Percentiles rank a stretch among this genome's conserved stretches.
Evolutionary conservation across 2,797 vertebrate genomes (phyloP).

Genomic region (Anguilla megastoma): DNA sequence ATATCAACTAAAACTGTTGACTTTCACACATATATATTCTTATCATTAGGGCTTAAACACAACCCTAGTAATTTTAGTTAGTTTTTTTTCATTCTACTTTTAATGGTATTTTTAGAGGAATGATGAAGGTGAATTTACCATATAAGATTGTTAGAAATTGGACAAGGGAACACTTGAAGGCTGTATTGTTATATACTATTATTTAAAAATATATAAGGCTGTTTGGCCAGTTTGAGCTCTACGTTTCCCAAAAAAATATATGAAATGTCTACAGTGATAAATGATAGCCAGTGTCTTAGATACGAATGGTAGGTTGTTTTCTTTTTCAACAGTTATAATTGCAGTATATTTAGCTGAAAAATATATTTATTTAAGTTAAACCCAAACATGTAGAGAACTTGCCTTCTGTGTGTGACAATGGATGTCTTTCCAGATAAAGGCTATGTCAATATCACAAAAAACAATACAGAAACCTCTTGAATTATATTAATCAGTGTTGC

Average conservation of each 20-base stretch:
- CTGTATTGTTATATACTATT: neutral
- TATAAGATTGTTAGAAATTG: neutral
- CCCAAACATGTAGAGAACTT: neutral
- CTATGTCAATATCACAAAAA: neutral
- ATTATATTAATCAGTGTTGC: neutral
- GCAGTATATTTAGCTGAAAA: neutral
- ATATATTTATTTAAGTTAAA: neutral
- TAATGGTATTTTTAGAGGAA: neutral
- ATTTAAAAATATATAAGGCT: neutral
- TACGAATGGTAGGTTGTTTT: neutral
- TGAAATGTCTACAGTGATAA: neutral
- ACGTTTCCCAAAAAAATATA: neutral
- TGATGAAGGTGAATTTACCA: neutral
- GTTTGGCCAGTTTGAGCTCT: neutral
- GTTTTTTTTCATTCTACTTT: neutral
- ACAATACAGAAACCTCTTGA: neutral
- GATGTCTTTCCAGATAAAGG: neutral
- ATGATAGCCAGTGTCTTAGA: neutral
- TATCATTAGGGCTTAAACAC: neutral
- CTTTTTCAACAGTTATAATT: neutral
- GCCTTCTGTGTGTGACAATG: neutral
- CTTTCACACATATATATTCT: neutral
- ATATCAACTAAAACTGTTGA: neutral
- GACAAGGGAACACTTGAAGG: neutral
- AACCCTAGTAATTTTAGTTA: neutral